phyloP scores from a whole-genome alignment of 2,113 vertebrate genomes.

The Hipposideros armiger region DNA sequence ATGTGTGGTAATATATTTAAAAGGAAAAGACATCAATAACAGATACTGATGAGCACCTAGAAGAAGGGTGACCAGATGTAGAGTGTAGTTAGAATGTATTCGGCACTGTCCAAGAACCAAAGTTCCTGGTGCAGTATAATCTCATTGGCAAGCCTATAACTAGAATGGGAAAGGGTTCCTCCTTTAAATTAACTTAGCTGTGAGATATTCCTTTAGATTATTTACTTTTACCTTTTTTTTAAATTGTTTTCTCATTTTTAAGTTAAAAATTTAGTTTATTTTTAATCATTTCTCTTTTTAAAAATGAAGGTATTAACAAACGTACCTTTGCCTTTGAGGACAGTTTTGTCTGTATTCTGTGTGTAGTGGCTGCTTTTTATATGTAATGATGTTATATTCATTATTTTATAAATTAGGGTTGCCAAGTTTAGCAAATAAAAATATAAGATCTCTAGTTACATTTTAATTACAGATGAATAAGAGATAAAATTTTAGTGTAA shows the following conservation, averaged over 20 bases:
- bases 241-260: constrained; percentile 9
- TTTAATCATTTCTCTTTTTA: constrained; percentile 48
- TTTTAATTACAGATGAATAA: constrained; percentile 10
- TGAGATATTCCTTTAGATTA: neutral
- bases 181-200: neutral
- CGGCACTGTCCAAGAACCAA: too few relatives aligned
- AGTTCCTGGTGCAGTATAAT: neutral
- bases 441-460: neutral
- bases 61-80: neutral
- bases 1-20: neutral
- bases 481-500: neutral
- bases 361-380: neutral
- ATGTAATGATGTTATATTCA: neutral
- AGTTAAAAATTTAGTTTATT: neutral
- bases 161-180: neutral
- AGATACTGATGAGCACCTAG: neutral
- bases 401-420: constrained; percentile 15
- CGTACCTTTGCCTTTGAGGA: neutral
- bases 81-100: neutral
- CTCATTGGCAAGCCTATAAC: neutral
- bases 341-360: neutral
- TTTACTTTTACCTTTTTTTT: neutral
- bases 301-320: neutral
- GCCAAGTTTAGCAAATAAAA: neutral
- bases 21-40: neutral